A percentile compares a stretch with the other conserved stretches of the same genome.
These are phyloP conservation scores for Chelidonichthys spinosus DNA, from an alignment of 2,797 vertebrate genomes.

Conservation along the genomic window DNA sequence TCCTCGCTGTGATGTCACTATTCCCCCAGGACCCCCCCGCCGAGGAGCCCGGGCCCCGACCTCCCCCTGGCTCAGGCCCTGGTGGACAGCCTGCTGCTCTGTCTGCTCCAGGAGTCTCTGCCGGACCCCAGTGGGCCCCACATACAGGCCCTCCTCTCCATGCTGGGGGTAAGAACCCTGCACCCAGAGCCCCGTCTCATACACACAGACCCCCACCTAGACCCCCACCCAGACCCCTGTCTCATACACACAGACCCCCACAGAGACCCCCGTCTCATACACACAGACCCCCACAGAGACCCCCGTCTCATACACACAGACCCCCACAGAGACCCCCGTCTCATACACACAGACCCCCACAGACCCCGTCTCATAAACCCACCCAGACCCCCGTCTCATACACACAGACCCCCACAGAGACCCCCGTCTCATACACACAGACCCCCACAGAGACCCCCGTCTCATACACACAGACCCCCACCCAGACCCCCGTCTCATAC, in stretches of 20 bases:
- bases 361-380: no score
- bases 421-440: neutral
- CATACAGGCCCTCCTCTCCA: slow-evolving; percentile 71
- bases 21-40: slow-evolving; percentile 39
- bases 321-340: neutral
- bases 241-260: neutral
- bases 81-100: slow-evolving; percentile 77
- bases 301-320: neutral
- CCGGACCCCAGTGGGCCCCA: slow-evolving; percentile 63
- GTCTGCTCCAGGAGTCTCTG: slow-evolving; percentile 80
- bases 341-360: slow-evolving; percentile 11
- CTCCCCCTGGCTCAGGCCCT: slow-evolving; percentile 56
- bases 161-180: slow-evolving; percentile 74
- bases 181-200: neutral
- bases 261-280: neutral
- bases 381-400: neutral
- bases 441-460: neutral
- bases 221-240: neutral
- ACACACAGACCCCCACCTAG: neutral
- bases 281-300: no score
- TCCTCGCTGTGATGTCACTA: neutral
- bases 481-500: neutral
- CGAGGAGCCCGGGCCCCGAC: neutral
- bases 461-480: slow-evolving; percentile 6
- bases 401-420: slow-evolving; percentile 5